Conservation (phyloP, 2,797 vertebrate genomes). For the Sphenodon punctatus region DNA sequence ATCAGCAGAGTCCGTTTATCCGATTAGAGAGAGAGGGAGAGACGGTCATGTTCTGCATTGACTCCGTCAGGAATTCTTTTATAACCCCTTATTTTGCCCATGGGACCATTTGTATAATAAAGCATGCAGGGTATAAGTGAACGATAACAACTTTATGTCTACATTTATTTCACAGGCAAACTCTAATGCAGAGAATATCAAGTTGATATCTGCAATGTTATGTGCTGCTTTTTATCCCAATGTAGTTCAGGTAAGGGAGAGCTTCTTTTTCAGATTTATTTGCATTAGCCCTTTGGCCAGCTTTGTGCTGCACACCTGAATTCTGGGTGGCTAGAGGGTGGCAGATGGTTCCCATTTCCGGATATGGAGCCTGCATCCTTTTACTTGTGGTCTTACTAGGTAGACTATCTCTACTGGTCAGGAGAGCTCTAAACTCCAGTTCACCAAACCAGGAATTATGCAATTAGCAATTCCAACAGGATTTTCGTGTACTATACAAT, state of each 20-base stretch:
- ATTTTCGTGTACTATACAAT: too few species aligned
- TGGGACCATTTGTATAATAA: not conserved
- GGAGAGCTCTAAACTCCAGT: too few species aligned
- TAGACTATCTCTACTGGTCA: too few species aligned
- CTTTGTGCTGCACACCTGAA: not conserved
- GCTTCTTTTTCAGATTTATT: not conserved
- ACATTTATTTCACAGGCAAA: constrained; percentile 83
- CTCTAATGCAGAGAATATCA: constrained; percentile 91
- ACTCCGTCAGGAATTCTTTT: not conserved
- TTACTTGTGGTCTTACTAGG: too few species aligned
- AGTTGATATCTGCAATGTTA: constrained; percentile 92
- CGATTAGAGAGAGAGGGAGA: too few species aligned
- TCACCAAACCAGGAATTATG: too few species aligned
- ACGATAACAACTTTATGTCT: not conserved
- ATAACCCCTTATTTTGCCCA: not conserved
- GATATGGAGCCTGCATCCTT: too few species aligned
- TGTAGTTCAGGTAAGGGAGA: constrained; percentile 89
- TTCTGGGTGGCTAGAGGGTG: not conserved
- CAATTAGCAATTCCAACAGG: too few species aligned
- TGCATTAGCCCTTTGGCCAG: not conserved
- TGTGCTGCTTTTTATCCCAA: constrained; percentile 98
- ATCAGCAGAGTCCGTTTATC: not conserved
- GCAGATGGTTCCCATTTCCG: too few species aligned
- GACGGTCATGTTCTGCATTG: not conserved
- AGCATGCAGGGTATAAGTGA: not conserved